Evolutionary conservation across 2,113 vertebrate species (phyloP).

Genomic region (Myodes glareolus): DNA sequence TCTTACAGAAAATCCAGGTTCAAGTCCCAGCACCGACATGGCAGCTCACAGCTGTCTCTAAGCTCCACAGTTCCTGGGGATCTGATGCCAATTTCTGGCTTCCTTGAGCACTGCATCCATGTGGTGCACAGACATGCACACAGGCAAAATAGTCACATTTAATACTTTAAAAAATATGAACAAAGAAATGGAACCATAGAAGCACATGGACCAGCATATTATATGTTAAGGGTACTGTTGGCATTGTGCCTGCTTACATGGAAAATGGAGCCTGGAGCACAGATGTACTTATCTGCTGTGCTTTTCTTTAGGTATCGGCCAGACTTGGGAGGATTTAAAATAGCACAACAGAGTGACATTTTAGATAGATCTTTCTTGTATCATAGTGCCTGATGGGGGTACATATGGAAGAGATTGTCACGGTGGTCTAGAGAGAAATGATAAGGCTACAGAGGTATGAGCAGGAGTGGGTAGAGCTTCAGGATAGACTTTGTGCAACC

Average conservation of each 20-base stretch:
- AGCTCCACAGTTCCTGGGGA: neutral
- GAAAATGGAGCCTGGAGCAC: too few species aligned
- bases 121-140: neutral
- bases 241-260: neutral
- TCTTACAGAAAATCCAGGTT: neutral
- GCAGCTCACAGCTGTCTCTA: neutral
- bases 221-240: neutral
- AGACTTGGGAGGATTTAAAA: constrained; percentile 15
- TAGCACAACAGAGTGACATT: neutral
- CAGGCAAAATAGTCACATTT: neutral
- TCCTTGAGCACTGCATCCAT: neutral
- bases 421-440: neutral
- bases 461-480: neutral
- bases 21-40: neutral
- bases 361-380: neutral
- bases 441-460: neutral
- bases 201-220: neutral
- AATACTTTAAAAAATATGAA: neutral
- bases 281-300: neutral
- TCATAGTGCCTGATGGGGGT: neutral
- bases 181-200: neutral
- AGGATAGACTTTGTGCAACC: neutral
- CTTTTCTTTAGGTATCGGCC: neutral
- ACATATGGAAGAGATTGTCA: neutral
- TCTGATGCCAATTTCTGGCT: neutral